Evolutionary conservation across 1,140 invertebrate genomes (phyloP), one percentile per base, ranked within the genome.

Genomic region (Gryon sp.): DNA sequence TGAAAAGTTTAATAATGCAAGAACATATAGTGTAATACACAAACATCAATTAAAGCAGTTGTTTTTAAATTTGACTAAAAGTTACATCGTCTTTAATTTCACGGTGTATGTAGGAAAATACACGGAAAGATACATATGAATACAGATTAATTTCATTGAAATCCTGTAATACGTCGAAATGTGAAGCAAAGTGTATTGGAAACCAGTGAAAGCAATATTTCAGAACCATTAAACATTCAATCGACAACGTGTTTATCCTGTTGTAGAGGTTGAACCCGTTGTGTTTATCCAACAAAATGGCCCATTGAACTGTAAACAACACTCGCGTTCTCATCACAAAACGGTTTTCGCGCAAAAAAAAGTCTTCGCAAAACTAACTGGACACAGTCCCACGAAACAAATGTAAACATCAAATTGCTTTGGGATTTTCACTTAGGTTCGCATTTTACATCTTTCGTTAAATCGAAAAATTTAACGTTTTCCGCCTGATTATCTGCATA

Each of bases 401-500:
- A 52, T 46, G 65, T 15, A 45, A 40, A 62, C 22, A 26, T 30
- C 48, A 34, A 50, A 52, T 48, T 18, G 7, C 4, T 5, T 12
- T 4, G 40, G 48, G 63, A 50, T 69, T 68, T 69, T 63, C 63
- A 50, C 57, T 62, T 43, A 52, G 50, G 16, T 50, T 19, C 32
- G 41, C 16, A 46, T 4, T 24, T 24, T n/a, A n/a, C n/a, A n/a
- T n/a, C n/a, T n/a, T n/a, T n/a, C n/a, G n/a, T n/a, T n/a, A n/a
- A n/a, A n/a, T n/a, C n/a, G n/a, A n/a, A n/a, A n/a, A n/a, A n/a
- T n/a, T 43, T 75, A 63, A 48, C 65, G 70, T 75, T 62, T 79
- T 76, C 52, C 19, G 16, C 8, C 11, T 60, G 68, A 79, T 79
- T 81, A 79, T 63, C 59, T 16, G n/a, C n/a, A 53, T 15, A 59